Evolutionary conservation across 2,797 vertebrate genomes (phyloP).

Genomic region (Gila robusta): DNA sequence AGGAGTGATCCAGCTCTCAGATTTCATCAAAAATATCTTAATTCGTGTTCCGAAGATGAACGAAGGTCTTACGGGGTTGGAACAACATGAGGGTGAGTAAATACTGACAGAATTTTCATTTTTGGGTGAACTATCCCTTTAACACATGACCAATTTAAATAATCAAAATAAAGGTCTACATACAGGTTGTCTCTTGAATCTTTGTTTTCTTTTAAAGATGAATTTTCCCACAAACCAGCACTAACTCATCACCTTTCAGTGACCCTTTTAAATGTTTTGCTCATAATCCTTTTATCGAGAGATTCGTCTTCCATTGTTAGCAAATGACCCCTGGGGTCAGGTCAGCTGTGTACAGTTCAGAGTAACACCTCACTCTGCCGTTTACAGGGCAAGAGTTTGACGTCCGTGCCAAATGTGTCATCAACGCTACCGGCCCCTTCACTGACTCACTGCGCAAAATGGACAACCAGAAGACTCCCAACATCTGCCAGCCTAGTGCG

Average conservation of each 20-base stretch:
- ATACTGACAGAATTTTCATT: no score
- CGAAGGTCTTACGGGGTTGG: no score
- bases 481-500: constrained; percentile 96
- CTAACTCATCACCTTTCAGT: not conserved
- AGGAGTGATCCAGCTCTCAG: no score
- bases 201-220: not conserved
- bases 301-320: not conserved
- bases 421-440: constrained; percentile 98
- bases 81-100: no score
- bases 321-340: not conserved
- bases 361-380: constrained; percentile 66
- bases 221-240: not conserved
- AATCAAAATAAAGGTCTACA: not conserved
- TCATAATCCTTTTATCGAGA: not conserved
- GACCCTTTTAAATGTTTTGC: not conserved
- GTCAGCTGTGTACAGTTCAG: not conserved
- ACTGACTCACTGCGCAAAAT: constrained; percentile 95
- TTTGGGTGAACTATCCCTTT: no score
- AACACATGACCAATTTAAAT: not conserved
- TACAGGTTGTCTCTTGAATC: not conserved
- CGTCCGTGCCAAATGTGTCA: constrained; percentile 94
- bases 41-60: no score
- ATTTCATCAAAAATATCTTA: no score
- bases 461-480: constrained; percentile 84
- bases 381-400: constrained; percentile 91